Base-by-base conservation (phyloP, 2,888 invertebrate species). In the Eustalomyia histrio region DNA sequence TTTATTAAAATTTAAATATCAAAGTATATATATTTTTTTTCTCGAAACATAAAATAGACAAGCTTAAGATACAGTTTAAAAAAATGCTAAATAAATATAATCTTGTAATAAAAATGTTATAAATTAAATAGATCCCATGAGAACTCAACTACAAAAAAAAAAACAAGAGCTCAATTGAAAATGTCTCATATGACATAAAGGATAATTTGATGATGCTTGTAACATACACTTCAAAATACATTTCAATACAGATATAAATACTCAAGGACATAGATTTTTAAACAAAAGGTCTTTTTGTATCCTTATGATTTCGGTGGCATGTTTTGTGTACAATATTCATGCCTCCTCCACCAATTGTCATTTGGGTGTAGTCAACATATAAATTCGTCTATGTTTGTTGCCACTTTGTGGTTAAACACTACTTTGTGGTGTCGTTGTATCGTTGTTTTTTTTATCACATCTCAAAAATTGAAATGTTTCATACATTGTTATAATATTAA, bases 121-220 rank as follows among this genome's bases (percentile, higher is more conserved):
- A 80, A 87, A 87, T 81, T 86, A 87, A 88, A 88, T 88, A 85
- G 87, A 88, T 88, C 88, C 88, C 87, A 83, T 86, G 88, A 86
- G 87, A 83, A 81, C 76, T 80, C 61, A 68, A 67, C 5, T 43
- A 1, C n/a, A 39, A 52, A 35, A 67, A 58, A 24, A 33, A 17
- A 17, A n/a, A 64, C 67, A 61, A 17, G 43, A 74, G 52, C 76
- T 55, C 82, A 72, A 82, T 76, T 81, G 78, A 83, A 80, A 80
- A 82, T 85, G 88, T 88, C 89, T 89, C 89, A 86, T 85, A 88
- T 89, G 87, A 88, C 88, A 87, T 82, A 81, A 88, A 89, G 89
- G 88, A 88, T 89, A 87, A 89, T 87, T 87, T 87, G 85, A 86
- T 87, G 87, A 88, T 86, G 85, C 87, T 87, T 84, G 86, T 85